Evolutionary conservation across 2,113 vertebrate species (phyloP).

Genomic region (Eublepharis macularius): DNA sequence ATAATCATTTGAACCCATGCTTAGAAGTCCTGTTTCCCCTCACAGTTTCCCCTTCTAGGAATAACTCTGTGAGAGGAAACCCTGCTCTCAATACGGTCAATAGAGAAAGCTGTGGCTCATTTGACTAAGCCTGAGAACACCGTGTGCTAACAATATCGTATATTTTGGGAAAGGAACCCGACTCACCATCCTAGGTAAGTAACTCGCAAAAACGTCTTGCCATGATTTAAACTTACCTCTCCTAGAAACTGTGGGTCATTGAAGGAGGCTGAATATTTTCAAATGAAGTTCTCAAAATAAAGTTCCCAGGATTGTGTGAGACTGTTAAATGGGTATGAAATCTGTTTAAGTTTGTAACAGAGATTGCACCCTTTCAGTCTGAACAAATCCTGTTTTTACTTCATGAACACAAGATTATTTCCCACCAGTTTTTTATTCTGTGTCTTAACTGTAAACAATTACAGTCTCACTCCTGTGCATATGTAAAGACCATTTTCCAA

Average conservation of each 20-base stretch:
- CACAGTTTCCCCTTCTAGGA: rapidly evolving
- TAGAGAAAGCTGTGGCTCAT: background rate
- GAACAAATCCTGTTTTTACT: background rate
- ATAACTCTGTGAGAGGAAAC: background rate
- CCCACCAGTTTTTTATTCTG: background rate
- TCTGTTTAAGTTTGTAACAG: background rate
- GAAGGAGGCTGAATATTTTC: background rate
- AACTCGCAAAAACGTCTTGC: background rate
- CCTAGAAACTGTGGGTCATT: background rate
- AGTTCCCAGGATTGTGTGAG: background rate
- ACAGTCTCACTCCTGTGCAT: background rate
- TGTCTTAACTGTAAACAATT: background rate
- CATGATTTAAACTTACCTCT: background rate
- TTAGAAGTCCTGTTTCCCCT: background rate
- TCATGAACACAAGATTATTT: background rate
- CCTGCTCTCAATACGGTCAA: background rate
- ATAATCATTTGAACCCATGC: background rate
- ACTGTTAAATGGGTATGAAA: background rate
- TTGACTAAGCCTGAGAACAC: background rate
- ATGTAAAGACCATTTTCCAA: background rate
- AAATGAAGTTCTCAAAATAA: background rate
- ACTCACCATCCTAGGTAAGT: slow-evolving; percentile 57
- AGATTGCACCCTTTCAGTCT: background rate
- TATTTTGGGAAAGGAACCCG: slow-evolving; percentile 51
- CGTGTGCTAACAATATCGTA: background rate